These are phyloP conservation scores for Ariolimax columbianus DNA, from an alignment of 2,888 invertebrate genomes.

Conservation along the genomic window DNA sequence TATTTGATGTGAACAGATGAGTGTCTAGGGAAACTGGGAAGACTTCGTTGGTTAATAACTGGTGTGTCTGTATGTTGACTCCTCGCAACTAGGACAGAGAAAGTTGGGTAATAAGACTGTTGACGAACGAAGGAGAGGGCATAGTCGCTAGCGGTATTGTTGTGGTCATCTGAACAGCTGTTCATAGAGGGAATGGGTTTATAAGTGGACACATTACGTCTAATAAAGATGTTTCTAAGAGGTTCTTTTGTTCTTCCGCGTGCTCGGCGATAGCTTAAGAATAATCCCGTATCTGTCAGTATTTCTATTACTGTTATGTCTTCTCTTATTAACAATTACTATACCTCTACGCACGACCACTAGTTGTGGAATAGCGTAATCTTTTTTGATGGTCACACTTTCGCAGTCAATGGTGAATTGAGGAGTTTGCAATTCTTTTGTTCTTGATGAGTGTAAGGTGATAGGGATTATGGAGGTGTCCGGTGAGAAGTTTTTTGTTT, in stretches of 20 bases:
- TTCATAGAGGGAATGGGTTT: no score
- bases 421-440: no score
- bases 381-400: no score
- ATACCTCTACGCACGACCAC: no score
- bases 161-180: slow-evolving; percentile 17
- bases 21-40: neutral
- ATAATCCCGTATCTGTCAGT: no score
- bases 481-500: no score
- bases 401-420: no score
- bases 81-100: neutral
- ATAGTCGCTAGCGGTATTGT: neutral
- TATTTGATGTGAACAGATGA: slow-evolving; percentile 32
- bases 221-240: neutral
- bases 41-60: neutral
- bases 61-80: neutral
- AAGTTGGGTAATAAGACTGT: neutral
- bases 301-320: no score
- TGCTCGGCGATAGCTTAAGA: neutral
- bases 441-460: no score
- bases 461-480: no score
- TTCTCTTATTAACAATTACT: no score
- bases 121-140: neutral
- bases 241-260: neutral
- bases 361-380: no score
- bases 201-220: neutral